Percentiles rank a stretch among this genome's conserved stretches.
Evolutionary conservation across 2,797 vertebrate genomes (phyloP).

Genomic region (Anguilla megastoma): DNA sequence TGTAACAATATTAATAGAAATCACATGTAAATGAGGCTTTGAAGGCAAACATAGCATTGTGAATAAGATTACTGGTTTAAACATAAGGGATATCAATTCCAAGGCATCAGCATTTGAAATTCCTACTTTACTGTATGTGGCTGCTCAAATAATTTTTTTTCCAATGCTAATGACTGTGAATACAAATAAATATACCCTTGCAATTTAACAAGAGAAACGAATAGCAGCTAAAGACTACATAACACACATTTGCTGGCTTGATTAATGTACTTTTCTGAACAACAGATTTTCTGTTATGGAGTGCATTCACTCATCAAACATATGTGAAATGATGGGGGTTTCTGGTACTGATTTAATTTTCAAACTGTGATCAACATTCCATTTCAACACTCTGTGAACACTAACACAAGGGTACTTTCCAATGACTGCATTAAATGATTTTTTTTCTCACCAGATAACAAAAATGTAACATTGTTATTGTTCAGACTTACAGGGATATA

Average conservation of each 20-base stretch:
- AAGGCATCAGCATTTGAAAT: not conserved
- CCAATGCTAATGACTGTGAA: not conserved
- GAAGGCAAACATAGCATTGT: not conserved
- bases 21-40: not conserved
- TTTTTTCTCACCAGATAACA: not conserved
- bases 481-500: not conserved
- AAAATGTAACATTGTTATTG: not conserved
- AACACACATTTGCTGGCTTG: not conserved
- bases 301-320: not conserved
- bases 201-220: not conserved
- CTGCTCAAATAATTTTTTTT: not conserved
- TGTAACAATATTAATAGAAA: constrained; percentile 19
- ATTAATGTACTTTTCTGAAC: not conserved
- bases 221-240: not conserved
- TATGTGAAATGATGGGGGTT: not conserved
- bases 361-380: not conserved
- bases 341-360: not conserved
- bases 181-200: not conserved
- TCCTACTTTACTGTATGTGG: not conserved
- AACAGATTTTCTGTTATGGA: no score
- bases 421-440: not conserved
- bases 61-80: not conserved
- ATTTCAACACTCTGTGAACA: not conserved
- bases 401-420: not conserved
- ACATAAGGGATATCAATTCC: not conserved